Evolutionary conservation across 2,888 invertebrate genomes (phyloP), one percentile per base, ranked within the genome.

Genomic region (Stomorhina lunata): DNA sequence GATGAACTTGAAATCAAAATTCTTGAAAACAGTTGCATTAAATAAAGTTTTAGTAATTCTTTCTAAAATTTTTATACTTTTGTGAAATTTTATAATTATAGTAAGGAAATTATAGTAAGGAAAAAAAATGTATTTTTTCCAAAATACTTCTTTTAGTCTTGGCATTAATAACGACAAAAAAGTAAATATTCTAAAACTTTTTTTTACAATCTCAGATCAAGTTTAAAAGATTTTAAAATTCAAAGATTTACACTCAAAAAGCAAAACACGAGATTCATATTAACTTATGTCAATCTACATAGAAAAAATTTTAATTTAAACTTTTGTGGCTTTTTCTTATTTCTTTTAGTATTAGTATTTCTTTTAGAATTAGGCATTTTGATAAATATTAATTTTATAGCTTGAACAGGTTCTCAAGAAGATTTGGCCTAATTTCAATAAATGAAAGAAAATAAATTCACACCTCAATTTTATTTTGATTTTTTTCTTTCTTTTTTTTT

Each of bases 391-490:
- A 32, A 50, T 27, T 65, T 79, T 32, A 12, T n/a, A 45, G 48
- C 65, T 65, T 75, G 29, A 82, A 82, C 82, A 75, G 79, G 82
- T 79, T 79, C 79, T 71, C 45, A 40, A 57, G 5, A 37, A 79
- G 75, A 79, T 82, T 82, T 82, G 79, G 65, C 79, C 82, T 57
- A 79, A 82, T 72, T 71, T 81, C 59, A 40, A 79, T 65, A 61
- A 75, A 59, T 17, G 75, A 80, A 80, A 66, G 55, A 82, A 82
- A 73, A 72, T 63, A 63, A 84, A 81, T 84, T 83, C 80, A 72
- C 84, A 80, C 81, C 85, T 86, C 73, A 72, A 66, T 45, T 75
- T 32, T 32, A 32, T 32, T n/a, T 32, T 32, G 32, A 32, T 32
- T 32, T 32, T 32, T 32, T 6, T 32, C 9, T 22, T 50, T 50